Percentiles rank a stretch among this genome's conserved stretches.
Evolutionary conservation across 2,888 invertebrate genomes (phyloP).

Genomic region (Epistrophe grossulariae): DNA sequence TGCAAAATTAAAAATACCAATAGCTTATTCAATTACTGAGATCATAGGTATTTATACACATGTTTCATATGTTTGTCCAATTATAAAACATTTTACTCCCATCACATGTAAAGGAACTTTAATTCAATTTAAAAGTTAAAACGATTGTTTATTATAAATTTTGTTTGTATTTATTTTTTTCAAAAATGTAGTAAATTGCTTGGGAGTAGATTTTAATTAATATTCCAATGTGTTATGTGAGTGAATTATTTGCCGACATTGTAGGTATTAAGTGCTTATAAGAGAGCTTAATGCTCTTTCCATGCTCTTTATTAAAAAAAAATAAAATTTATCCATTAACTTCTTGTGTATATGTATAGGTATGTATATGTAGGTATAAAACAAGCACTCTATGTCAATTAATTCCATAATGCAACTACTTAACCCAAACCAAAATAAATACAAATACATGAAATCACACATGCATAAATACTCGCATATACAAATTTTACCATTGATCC

Average conservation of each 20-base stretch:
- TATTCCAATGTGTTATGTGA: conserved; percentile 1
- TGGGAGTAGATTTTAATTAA: conserved; percentile 33
- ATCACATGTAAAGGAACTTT: conserved; percentile 8
- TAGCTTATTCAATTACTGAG: conserved; percentile 2
- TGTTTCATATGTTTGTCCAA: neutral
- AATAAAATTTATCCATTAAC: conserved; percentile 57
- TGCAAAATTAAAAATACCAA: neutral
- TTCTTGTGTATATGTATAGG: neutral
- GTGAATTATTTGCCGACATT: conserved; percentile 15
- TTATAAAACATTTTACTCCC: conserved; percentile 26
- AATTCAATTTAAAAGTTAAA: conserved; percentile 28
- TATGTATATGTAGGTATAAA: neutral
- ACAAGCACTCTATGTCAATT: conserved; percentile 35
- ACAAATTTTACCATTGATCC: neutral
- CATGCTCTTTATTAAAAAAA: conserved; percentile 49
- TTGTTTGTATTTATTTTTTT: neutral
- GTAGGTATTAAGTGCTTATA: conserved; percentile 11
- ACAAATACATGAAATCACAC: neutral
- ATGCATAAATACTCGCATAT: neutral
- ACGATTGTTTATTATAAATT: neutral
- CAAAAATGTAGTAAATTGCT: neutral
- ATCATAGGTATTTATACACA: neutral
- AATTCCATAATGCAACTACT: conserved; percentile 30
- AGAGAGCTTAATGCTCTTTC: conserved; percentile 40
- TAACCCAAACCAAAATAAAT: conserved; percentile 6